These are phyloP conservation scores for Drosophila engyochracea DNA, from an alignment of 2,888 invertebrate genomes.

Conservation along the genomic window DNA sequence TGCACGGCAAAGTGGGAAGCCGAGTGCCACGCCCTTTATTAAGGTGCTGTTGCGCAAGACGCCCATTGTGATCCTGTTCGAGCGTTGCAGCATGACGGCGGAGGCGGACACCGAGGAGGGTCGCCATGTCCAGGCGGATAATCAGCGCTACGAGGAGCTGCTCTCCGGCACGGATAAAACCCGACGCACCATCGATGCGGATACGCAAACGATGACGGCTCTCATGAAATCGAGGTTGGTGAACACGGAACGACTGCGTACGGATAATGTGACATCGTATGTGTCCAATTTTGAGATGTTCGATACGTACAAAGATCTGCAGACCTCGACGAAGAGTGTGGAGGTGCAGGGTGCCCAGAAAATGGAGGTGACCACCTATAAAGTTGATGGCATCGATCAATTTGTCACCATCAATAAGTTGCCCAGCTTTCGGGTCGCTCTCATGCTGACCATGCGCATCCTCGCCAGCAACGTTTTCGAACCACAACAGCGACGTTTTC, in stretches of 20 bases:
- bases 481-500: conserved; percentile 89
- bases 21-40: conserved; percentile 86
- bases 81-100: conserved; percentile 88
- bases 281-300: conserved; percentile 93
- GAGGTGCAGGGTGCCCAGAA: conserved; percentile 86
- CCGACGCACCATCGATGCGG: conserved; percentile 87
- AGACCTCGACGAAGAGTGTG: conserved; percentile 79
- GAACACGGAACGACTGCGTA: conserved; percentile 86
- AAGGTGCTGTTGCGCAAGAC: conserved; percentile 89
- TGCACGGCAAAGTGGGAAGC: conserved; percentile 33
- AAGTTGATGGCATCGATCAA: conserved; percentile 77
- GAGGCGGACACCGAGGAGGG: conserved; percentile 88
- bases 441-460: conserved; percentile 89
- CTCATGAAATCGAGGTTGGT: conserved; percentile 89
- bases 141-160: conserved; percentile 89
- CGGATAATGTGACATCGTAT: conserved; percentile 87
- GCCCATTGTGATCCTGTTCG: conserved; percentile 88
- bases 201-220: conserved; percentile 89
- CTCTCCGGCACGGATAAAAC: conserved; percentile 89
- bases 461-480: conserved; percentile 89
- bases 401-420: conserved; percentile 69
- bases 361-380: conserved; percentile 83
- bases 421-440: conserved; percentile 87
- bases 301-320: conserved; percentile 88
- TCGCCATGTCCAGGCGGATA: conserved; percentile 87